These are phyloP conservation scores for Protosalanx chinensis DNA, from an alignment of 2,797 vertebrate species.

Conservation along the genomic window DNA sequence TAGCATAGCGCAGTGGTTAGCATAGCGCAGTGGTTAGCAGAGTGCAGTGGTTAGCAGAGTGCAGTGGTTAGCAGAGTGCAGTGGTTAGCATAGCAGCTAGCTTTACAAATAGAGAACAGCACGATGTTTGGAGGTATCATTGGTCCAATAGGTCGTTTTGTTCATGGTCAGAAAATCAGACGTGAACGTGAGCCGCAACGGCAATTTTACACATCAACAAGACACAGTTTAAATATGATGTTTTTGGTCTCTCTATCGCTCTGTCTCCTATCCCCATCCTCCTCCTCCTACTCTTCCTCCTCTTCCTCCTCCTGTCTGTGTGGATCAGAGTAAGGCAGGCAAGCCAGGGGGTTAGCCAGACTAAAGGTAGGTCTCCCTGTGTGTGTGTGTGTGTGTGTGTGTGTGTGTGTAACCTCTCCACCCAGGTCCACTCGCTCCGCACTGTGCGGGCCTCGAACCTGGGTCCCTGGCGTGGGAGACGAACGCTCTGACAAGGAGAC, in stretches of 20 bases:
- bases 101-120: not conserved
- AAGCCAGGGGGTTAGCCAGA: slow-evolving; percentile 46
- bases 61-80: too few species aligned
- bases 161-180: not conserved
- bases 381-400: slow-evolving; percentile 8
- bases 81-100: too few species aligned
- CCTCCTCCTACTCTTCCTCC: slow-evolving; percentile 33
- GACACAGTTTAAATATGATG: not conserved
- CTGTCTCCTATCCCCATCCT: slow-evolving; percentile 6
- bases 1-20: too few species aligned
- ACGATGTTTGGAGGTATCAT: not conserved
- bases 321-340: slow-evolving; percentile 55
- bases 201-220: not conserved
- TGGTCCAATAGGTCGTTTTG: not conserved
- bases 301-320: slow-evolving; percentile 51
- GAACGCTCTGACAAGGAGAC: too few species aligned
- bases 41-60: too few species aligned
- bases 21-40: too few species aligned
- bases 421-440: too few species aligned
- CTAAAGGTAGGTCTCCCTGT: slow-evolving; percentile 23
- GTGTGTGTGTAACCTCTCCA: too few species aligned
- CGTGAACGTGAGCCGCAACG: not conserved
- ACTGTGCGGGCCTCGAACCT: too few species aligned
- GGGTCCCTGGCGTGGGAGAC: too few species aligned
- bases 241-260: slow-evolving; percentile 20